Evolutionary conservation across 2,888 invertebrate species (phyloP), one percentile per base, ranked within the genome.

Genomic region (Galeruca laticollis): DNA sequence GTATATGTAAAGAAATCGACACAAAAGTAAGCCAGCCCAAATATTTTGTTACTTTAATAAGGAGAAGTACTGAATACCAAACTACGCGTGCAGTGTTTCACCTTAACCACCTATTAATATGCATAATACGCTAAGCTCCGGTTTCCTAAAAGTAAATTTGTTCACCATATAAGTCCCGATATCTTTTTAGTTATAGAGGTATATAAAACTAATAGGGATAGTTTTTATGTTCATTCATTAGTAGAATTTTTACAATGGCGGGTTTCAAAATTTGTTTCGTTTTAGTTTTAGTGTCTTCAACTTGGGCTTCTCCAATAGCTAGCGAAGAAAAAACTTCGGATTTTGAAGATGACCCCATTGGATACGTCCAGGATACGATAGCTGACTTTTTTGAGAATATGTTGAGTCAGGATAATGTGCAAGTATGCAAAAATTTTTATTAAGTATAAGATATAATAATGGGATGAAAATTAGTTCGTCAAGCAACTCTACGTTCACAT

Each of bases 261-360:
- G 56, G 59, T 62, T 67, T 61, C 40, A 67, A 52, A 68, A 35
- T 65, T 49, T 70, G 40, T 59, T 54, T 76, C 8, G 35, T 70
- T 63, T 54, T 76, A 62, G 62, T 75, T 64, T 52, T 75, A 21
- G 52, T 73, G 9, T 57, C 68, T 51, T 57, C 69, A 18, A 68
- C 60, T 5, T 66, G 35, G 60, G 63, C 70, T 33, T 56, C 71
- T 9, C 65, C 74, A n/a, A 52, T 90, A 31, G 56, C 63, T 49
- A 43, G 47, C n/a, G 52, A 65, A 40, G 64, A 67, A 59, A 90
- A 91, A 81, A 87, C 89, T 73, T 15, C 89, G 88, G 67, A 90
- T 90, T 85, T 92, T 90, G 91, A 91, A 91, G 80, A 90, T 89
- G 75, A 91, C 90, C 37, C 89, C 90, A 77, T 89, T 93, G 88